Evolutionary conservation across 2,888 invertebrate genomes (phyloP).

Genomic region (Agelastica alni): DNA sequence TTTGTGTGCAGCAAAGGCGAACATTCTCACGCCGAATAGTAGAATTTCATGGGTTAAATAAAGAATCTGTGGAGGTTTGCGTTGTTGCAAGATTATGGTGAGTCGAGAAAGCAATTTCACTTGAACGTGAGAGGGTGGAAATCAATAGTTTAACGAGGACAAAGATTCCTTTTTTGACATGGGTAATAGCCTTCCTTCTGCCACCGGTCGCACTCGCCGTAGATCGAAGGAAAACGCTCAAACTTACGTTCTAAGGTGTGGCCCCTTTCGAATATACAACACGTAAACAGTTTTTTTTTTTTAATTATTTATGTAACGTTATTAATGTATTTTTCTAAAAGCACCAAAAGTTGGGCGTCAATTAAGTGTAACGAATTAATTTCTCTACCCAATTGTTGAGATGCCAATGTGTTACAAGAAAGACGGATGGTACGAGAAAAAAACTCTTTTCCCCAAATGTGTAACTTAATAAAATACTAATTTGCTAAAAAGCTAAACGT

Average conservation of each 20-base stretch:
- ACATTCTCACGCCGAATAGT: conserved; percentile 38
- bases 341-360: no score
- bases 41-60: conserved; percentile 39
- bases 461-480: no score
- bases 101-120: conserved; percentile 43
- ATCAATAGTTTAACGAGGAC: conserved; percentile 45
- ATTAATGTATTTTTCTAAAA: no score
- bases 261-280: no score
- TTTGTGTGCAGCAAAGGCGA: conserved; percentile 14
- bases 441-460: no score
- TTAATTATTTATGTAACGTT: no score
- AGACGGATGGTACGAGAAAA: no score
- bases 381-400: no score
- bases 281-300: no score
- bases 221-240: conserved; percentile 18
- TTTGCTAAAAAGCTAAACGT: no score
- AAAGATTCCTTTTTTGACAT: conserved; percentile 39
- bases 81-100: conserved; percentile 40
- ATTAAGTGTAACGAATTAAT: no score
- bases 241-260: conserved; percentile 21
- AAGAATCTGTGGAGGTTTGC: conserved; percentile 40
- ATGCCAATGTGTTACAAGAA: no score
- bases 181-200: conserved; percentile 33
- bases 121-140: conserved; percentile 44
- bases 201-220: conserved; percentile 22